These are phyloP conservation scores for Verasper variegatus DNA, from an alignment of 2,113 vertebrate species.

Conservation along the genomic window DNA sequence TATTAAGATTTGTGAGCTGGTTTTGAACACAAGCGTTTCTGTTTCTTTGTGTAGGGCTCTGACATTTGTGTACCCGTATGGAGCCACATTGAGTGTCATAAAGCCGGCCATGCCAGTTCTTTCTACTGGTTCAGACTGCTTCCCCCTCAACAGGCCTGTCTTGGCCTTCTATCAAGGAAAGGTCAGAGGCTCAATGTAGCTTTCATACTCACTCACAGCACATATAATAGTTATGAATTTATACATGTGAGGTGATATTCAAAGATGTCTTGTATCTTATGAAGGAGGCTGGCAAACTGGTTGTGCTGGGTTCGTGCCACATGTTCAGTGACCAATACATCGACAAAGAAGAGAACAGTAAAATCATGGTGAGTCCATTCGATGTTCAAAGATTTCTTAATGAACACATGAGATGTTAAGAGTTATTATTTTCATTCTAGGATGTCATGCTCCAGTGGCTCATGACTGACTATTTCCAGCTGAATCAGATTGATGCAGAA, in stretches of 20 bases:
- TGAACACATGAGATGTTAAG: neutral
- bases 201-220: conserved; percentile 41
- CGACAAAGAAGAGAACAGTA: conserved; percentile 97
- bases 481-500: conserved; percentile 95
- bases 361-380: conserved; percentile 88
- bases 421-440: conserved; percentile 70
- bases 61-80: conserved; percentile 94
- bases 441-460: conserved; percentile 98
- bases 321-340: conserved; percentile 98
- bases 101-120: conserved; percentile 93
- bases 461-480: conserved; percentile 88
- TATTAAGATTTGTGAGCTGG: too few species aligned
- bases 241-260: neutral
- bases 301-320: conserved; percentile 93
- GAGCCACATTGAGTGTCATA: conserved; percentile 93
- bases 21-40: conserved; percentile 25
- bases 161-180: conserved; percentile 91
- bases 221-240: neutral
- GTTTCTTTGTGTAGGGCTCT: conserved; percentile 85
- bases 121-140: conserved; percentile 96
- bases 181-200: conserved; percentile 75
- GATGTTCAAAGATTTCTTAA: neutral
- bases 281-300: conserved; percentile 89
- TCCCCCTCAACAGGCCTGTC: conserved; percentile 94
- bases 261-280: conserved; percentile 19